Conservation (phyloP, 2,888 invertebrate genomes). For the Chironomus tentans region DNA sequence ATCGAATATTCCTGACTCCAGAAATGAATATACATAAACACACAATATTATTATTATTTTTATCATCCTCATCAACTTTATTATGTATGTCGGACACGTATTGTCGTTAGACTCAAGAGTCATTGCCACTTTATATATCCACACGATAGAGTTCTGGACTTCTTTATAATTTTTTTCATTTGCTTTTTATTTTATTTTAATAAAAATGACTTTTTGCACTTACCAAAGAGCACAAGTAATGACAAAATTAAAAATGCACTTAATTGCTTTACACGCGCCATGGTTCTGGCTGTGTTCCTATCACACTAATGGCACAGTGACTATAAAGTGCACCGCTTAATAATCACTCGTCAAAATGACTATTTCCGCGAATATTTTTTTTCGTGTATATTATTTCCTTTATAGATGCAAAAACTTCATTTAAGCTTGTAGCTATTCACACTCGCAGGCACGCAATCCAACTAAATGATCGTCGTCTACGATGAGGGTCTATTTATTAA, state of each 20-base stretch:
- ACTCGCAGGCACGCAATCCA: slow-evolving; percentile 40
- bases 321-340: background rate
- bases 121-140: background rate
- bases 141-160: background rate
- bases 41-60: no score
- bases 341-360: background rate
- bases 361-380: background rate
- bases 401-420: background rate
- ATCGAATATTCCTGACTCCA: no score
- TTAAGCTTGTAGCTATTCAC: background rate
- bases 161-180: background rate
- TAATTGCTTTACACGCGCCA: slow-evolving; percentile 19
- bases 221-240: background rate
- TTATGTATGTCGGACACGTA: background rate
- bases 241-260: slow-evolving; percentile 14
- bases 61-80: background rate
- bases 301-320: background rate
- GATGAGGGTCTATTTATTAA: slow-evolving; percentile 44
- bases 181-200: background rate
- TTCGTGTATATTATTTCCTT: background rate
- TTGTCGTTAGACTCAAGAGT: background rate
- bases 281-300: background rate
- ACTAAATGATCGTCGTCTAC: slow-evolving; percentile 43
- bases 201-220: background rate
- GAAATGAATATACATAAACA: no score